These are phyloP conservation scores for Barbus barbus DNA, from an alignment of 2,113 vertebrate genomes.

Conservation along the genomic window DNA sequence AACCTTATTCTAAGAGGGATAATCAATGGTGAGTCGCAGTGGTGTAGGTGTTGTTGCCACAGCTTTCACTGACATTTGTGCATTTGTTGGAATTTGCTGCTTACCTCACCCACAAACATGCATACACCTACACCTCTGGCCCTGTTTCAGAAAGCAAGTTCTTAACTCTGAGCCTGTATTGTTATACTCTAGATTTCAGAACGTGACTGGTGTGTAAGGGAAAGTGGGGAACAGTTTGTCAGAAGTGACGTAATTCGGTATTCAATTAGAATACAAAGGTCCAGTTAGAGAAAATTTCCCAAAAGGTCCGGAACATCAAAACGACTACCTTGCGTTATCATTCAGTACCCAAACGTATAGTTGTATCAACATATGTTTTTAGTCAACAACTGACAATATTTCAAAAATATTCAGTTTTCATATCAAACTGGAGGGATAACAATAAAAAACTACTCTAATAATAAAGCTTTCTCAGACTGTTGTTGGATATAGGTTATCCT, in stretches of 20 bases:
- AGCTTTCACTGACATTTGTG: conserved; percentile 14
- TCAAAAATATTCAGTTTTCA: background rate
- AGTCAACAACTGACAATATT: conserved; percentile 6
- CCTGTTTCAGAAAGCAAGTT: conserved; percentile 5
- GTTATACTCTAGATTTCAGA: background rate
- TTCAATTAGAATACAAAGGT: background rate
- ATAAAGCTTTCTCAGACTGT: conserved; percentile 2
- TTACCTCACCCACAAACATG: background rate
- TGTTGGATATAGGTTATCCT: conserved; percentile 3
- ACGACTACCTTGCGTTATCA: background rate
- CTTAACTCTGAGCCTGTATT: background rate
- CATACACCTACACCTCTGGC: conserved; percentile 4
- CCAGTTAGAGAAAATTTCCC: background rate
- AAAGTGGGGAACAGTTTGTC: background rate
- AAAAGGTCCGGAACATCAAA: background rate
- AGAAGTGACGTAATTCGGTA: background rate
- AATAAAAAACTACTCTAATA: conserved; percentile 1
- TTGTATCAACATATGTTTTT: conserved; percentile 4
- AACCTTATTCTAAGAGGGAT: conserved; percentile 9
- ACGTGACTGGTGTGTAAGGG: background rate
- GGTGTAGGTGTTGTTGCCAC: background rate
- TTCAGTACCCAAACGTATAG: conserved; percentile 1
- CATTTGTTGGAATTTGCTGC: conserved; percentile 3
- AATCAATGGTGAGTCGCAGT: conserved; percentile 16
- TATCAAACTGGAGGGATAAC: background rate